Evolutionary conservation across 2,797 vertebrate genomes (phyloP).

Genomic region (Macrochelys suwanniensis): DNA sequence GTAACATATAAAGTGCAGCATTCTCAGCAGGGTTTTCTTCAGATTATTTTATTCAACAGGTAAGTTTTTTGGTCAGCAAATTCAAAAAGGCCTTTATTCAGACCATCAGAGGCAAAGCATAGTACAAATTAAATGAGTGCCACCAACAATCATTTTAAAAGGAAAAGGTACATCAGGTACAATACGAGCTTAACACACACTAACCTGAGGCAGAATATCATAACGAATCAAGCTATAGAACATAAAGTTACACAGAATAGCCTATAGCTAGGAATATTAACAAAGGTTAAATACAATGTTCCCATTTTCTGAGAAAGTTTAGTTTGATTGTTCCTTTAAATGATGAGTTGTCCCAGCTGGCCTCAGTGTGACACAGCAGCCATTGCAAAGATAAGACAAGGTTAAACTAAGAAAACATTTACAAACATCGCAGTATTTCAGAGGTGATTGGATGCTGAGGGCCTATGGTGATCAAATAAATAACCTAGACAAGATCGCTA

Average conservation of each 20-base stretch:
- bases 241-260: not conserved
- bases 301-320: not conserved
- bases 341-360: not conserved
- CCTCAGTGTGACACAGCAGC: not conserved
- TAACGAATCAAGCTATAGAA: conserved; percentile 24
- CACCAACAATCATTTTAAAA: conserved; percentile 19
- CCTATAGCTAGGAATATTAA: not conserved
- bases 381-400: not conserved
- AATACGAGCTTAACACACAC: conserved; percentile 1
- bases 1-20: rapidly evolving
- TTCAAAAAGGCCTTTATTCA: conserved; percentile 24
- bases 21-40: not conserved
- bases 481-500: not conserved
- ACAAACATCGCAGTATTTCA: rapidly evolving
- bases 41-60: conserved; percentile 26
- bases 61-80: not conserved
- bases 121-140: not conserved
- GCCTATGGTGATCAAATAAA: not conserved
- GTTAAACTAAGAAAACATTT: not conserved
- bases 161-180: conserved; percentile 10
- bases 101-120: conserved; percentile 58
- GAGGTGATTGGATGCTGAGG: not conserved
- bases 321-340: not conserved
- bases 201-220: conserved; percentile 8
- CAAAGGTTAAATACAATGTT: not conserved